A percentile compares a stretch with the other conserved stretches of the same genome.
Conservation (phyloP, 2,888 invertebrate species). For the Caenorhabditis afra region DNA sequence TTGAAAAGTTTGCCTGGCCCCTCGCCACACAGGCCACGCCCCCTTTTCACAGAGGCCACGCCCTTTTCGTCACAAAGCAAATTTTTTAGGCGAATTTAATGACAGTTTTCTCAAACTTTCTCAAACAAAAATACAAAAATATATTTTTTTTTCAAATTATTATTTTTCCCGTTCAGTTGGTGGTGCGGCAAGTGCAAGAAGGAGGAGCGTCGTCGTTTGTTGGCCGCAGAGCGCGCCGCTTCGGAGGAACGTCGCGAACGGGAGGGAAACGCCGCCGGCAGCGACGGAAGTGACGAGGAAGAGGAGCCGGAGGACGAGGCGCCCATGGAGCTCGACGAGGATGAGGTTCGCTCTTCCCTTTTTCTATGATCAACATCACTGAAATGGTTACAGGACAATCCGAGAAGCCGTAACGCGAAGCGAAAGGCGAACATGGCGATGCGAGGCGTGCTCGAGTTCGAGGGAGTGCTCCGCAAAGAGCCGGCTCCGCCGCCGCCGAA, state of each 20-base stretch:
- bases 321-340: constrained; percentile 4
- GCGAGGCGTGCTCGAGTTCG: constrained; percentile 42
- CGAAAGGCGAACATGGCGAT: constrained; percentile 47
- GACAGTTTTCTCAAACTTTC: too few species aligned
- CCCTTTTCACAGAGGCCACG: too few species aligned
- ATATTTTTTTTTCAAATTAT: too few species aligned
- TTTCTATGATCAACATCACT: too few species aligned
- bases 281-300: not conserved
- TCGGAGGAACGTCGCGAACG: not conserved
- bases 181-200: constrained; percentile 37
- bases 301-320: constrained; percentile 12
- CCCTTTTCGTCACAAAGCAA: too few species aligned
- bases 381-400: constrained; percentile 10
- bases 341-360: not conserved
- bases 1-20: too few species aligned
- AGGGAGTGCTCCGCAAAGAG: constrained; percentile 22
- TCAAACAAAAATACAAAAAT: too few species aligned
- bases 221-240: not conserved
- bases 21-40: too few species aligned
- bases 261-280: constrained; percentile 3
- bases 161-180: constrained; percentile 36
- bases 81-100: too few species aligned
- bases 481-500: constrained; percentile 36
- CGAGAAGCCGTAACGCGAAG: constrained; percentile 31
- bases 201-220: constrained; percentile 41